Evolutionary conservation across 2,113 vertebrate genomes (phyloP).

Genomic region (Melanerpes aurifrons): DNA sequence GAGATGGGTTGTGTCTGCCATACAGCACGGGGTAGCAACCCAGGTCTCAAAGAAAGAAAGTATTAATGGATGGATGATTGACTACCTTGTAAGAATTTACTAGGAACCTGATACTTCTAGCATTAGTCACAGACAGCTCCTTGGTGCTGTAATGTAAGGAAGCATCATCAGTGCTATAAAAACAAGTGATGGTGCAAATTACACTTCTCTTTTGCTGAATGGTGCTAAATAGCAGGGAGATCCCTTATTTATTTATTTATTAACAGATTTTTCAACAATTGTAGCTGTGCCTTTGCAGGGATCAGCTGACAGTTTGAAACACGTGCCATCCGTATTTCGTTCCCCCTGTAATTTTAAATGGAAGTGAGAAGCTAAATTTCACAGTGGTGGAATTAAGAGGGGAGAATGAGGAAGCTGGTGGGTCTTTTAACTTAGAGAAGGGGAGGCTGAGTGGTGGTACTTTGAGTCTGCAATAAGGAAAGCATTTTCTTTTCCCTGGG

Average conservation of each 20-base stretch:
- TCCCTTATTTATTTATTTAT: slow-evolving; percentile 34
- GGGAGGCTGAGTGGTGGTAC: background rate
- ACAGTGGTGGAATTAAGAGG: slow-evolving; percentile 38
- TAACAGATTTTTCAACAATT: slow-evolving; percentile 65
- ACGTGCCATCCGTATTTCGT: slow-evolving; percentile 60
- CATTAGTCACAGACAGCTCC: slow-evolving; percentile 19
- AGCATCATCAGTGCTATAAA: slow-evolving; percentile 25
- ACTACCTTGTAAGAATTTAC: slow-evolving; percentile 37
- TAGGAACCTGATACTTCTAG: slow-evolving; percentile 21
- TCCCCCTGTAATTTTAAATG: slow-evolving; percentile 68
- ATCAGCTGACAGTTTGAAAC: slow-evolving; percentile 73
- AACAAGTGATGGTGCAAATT: slow-evolving; percentile 62
- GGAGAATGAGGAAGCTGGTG: no score
- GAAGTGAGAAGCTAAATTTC: slow-evolving; percentile 29
- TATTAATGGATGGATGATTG: slow-evolving; percentile 32
- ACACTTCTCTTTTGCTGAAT: slow-evolving; percentile 40
- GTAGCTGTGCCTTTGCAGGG: slow-evolving; percentile 38
- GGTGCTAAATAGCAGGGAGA: slow-evolving; percentile 41
- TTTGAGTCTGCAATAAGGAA: background rate
- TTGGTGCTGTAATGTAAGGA: background rate
- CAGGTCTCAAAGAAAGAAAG: background rate
- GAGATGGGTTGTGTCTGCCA: background rate
- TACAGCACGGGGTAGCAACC: background rate
- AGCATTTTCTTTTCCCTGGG: background rate
- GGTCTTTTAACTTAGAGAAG: no score